A percentile compares a stretch with the other conserved stretches of the same genome.
phyloP scores from a whole-genome alignment of 2,888 invertebrate genomes.

The Polyommatus icarus region DNA sequence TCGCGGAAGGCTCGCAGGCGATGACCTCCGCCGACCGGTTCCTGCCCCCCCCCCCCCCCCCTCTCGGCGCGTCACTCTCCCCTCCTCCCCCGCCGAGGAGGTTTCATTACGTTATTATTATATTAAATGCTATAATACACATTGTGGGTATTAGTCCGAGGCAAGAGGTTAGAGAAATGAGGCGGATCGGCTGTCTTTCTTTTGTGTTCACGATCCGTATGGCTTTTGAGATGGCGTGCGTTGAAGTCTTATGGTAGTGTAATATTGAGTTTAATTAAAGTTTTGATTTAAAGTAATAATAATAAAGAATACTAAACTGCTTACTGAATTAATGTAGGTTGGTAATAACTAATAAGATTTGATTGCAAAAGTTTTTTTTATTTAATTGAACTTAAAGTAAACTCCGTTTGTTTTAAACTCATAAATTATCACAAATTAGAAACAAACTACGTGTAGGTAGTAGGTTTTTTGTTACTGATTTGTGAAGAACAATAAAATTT shows the following conservation, averaged over 20 bases:
- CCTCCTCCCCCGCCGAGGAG: constrained; percentile 62
- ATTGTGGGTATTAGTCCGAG: constrained; percentile 76
- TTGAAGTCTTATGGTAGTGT: not conserved
- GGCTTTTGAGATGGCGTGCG: constrained; percentile 44
- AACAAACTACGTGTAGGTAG: no score
- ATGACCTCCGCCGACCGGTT: constrained; percentile 79
- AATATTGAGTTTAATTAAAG: not conserved
- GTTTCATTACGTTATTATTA: constrained; percentile 81
- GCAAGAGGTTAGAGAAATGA: constrained; percentile 67
- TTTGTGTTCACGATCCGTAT: constrained; percentile 60
- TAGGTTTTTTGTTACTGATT: no score
- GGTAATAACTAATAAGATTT: not conserved
- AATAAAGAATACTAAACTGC: not conserved
- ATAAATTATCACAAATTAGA: not conserved
- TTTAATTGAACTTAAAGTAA: not conserved
- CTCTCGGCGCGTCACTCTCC: constrained; percentile 46
- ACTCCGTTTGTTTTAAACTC: not conserved
- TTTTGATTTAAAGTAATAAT: not conserved
- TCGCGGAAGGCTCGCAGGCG: constrained; percentile 78
- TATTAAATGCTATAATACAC: constrained; percentile 80
- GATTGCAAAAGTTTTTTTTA: not conserved
- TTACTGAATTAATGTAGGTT: not conserved
- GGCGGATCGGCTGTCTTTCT: constrained; percentile 51
- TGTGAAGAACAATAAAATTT: not conserved
- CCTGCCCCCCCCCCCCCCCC: constrained; percentile 54